Conservation (phyloP, 2,888 invertebrate species). For the Drosophila ezoana region DNA sequence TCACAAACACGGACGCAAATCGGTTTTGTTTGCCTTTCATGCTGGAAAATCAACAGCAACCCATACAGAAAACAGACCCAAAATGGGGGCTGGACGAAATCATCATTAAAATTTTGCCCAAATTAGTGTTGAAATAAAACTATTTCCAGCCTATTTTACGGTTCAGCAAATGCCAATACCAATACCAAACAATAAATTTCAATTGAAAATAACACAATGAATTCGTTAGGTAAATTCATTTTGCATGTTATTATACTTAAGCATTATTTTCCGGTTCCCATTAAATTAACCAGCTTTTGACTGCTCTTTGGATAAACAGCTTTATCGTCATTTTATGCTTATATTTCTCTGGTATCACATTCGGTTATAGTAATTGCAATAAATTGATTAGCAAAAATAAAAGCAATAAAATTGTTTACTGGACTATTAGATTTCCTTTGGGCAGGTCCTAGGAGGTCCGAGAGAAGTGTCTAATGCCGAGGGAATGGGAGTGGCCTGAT, state of each 20-base stretch:
- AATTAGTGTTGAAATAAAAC: slow-evolving; percentile 76
- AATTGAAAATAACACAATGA: slow-evolving; percentile 31
- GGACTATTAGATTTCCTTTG: too few relatives aligned
- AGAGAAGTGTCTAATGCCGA: too few relatives aligned
- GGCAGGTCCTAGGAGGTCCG: too few relatives aligned
- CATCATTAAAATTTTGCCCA: slow-evolving; percentile 66
- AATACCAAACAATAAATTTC: slow-evolving; percentile 60
- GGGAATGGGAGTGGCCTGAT: too few relatives aligned
- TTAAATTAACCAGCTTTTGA: background rate
- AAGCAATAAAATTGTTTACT: too few relatives aligned
- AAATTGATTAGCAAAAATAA: too few relatives aligned
- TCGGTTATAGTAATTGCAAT: too few relatives aligned
- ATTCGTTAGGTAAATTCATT: slow-evolving; percentile 24
- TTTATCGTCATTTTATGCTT: background rate
- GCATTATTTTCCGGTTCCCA: background rate
- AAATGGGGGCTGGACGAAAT: slow-evolving; percentile 41
- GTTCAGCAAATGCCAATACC: slow-evolving; percentile 47
- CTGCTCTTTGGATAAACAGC: background rate
- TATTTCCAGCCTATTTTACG: slow-evolving; percentile 63
- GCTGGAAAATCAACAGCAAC: slow-evolving; percentile 47
- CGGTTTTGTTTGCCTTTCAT: slow-evolving; percentile 44
- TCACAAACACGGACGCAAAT: slow-evolving; percentile 55
- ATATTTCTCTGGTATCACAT: background rate
- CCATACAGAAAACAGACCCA: slow-evolving; percentile 26
- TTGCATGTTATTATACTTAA: slow-evolving; percentile 4